phyloP scores from a whole-genome alignment of 2,797 vertebrate genomes.

The Oreochromis grahami region DNA sequence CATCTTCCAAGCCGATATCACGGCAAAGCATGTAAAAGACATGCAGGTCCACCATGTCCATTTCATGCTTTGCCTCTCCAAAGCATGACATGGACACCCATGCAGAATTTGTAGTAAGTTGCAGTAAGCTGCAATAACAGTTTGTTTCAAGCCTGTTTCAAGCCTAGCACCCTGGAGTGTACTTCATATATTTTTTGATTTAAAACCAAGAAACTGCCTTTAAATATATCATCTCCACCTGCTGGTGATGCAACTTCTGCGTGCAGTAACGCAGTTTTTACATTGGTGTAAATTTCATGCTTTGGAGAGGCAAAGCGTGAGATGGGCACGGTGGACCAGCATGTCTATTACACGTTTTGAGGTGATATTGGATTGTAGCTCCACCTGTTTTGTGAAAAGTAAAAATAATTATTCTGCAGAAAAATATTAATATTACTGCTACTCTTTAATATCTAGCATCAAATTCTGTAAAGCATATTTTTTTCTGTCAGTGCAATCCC shows the following conservation, averaged over 20 bases:
- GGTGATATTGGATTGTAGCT: no score
- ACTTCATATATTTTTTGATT: background rate
- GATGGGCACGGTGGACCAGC: no score
- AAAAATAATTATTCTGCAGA: no score
- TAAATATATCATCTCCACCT: background rate
- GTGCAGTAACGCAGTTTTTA: accelerated
- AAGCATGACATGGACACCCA: background rate
- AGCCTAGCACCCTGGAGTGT: background rate
- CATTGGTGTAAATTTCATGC: background rate
- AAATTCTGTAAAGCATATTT: no score
- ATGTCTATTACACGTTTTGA: no score
- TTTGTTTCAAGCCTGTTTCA: background rate
- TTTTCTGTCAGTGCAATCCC: no score
- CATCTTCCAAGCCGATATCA: background rate
- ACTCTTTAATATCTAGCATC: no score
- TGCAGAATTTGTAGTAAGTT: background rate
- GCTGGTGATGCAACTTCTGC: background rate
- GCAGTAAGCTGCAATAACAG: background rate
- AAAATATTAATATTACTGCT: no score
- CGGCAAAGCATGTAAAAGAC: background rate
- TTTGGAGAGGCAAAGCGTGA: no score
- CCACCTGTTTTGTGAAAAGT: no score
- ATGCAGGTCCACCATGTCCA: background rate
- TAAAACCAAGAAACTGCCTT: background rate
- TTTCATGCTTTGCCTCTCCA: background rate